Percentiles rank a stretch among this genome's conserved stretches.
phyloP scores from a whole-genome alignment of 1,140 invertebrate genomes.

The Oreohelix idahoensis region DNA sequence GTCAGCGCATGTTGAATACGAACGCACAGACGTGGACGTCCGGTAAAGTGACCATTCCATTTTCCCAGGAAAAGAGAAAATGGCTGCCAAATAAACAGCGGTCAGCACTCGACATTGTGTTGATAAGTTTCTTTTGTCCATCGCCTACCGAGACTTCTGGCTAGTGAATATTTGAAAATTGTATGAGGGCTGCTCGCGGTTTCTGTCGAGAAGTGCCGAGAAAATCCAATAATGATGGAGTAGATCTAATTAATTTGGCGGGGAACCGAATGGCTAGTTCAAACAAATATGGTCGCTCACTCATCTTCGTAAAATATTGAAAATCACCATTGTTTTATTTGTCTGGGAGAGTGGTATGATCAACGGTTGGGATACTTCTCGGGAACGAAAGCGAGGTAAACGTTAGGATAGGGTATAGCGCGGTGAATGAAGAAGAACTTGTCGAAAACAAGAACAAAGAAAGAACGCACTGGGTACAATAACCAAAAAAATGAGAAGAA shows the following conservation, averaged over 20 bases:
- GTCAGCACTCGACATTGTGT: not conserved
- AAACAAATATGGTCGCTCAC: slow-evolving; percentile 12
- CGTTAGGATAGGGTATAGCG: too few species aligned
- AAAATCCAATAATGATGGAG: slow-evolving; percentile 1
- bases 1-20: slow-evolving; percentile 8
- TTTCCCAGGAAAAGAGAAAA: slow-evolving; percentile 5
- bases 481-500: too few species aligned
- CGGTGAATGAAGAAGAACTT: too few species aligned
- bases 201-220: not conserved
- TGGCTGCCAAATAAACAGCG: not conserved
- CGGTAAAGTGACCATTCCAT: slow-evolving; percentile 8
- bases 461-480: too few species aligned
- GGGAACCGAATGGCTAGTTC: not conserved
- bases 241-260: slow-evolving; percentile 10
- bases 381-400: not conserved
- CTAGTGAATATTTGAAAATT: slow-evolving; percentile 8
- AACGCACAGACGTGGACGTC: slow-evolving; percentile 14
- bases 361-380: not conserved
- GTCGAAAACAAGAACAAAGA: too few species aligned
- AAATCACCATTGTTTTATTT: not conserved
- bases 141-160: not conserved
- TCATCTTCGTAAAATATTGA: slow-evolving; percentile 19
- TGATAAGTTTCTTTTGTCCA: slow-evolving; percentile 2
- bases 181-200: not conserved
- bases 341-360: not conserved